Conservation (phyloP, 2,113 vertebrate genomes). For the Sylvia atricapilla region DNA sequence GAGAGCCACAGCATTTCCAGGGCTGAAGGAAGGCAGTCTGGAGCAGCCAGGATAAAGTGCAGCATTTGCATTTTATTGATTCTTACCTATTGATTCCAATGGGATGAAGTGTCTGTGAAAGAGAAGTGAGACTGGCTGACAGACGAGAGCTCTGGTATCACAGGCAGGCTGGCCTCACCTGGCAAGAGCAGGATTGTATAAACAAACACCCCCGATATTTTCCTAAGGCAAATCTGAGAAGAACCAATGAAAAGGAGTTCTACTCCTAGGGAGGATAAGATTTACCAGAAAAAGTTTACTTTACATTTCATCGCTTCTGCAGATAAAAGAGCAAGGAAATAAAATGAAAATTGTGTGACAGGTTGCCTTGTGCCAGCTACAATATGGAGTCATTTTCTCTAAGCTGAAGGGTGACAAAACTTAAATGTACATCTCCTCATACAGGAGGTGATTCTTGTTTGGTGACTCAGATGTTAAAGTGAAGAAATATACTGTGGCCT, state of each 20-base stretch:
- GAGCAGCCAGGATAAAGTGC: conserved; percentile 52
- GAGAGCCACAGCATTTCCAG: conserved; percentile 1
- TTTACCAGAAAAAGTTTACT: not conserved
- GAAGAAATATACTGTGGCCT: not conserved
- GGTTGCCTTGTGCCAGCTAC: not conserved
- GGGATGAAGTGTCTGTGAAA: conserved; percentile 55
- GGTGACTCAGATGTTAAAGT: not conserved
- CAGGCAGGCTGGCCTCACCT: not conserved
- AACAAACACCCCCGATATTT: not conserved
- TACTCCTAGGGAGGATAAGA: not conserved
- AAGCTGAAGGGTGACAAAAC: not conserved
- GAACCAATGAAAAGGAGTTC: not conserved
- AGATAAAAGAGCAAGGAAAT: not conserved
- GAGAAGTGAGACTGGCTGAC: conserved; percentile 47
- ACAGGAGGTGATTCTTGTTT: not conserved
- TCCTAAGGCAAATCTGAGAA: not conserved
- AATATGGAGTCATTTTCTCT: not conserved
- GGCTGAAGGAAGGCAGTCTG: conserved; percentile 9
- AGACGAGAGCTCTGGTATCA: not conserved
- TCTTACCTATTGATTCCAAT: conserved; percentile 67
- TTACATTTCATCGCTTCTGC: not conserved
- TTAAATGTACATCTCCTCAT: not conserved
- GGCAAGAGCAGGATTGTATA: not conserved
- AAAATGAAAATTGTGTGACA: not conserved
- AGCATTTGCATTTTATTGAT: conserved; percentile 72